Evolutionary conservation across 2,888 invertebrate genomes (phyloP).

Genomic region (Arrhopalites spinosus): DNA sequence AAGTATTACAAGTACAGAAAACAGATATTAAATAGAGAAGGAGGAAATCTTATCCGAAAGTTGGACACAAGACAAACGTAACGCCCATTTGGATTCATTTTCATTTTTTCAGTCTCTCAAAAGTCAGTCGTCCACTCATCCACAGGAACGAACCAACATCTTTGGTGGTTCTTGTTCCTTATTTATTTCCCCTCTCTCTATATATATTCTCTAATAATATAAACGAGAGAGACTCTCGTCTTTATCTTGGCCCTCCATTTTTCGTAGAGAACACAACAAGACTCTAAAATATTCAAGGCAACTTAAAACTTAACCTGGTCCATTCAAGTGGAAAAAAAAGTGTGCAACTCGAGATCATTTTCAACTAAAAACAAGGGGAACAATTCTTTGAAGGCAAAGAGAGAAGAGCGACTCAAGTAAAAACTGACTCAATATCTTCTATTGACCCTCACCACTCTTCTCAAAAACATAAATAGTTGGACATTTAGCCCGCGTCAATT

Average conservation of each 20-base stretch:
- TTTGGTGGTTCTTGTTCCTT: background rate
- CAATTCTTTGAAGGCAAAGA: no score
- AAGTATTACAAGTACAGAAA: background rate
- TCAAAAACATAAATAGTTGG: background rate
- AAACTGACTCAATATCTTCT: background rate
- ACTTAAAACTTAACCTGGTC: slow-evolving; percentile 4
- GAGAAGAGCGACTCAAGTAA: no score
- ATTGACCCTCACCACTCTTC: background rate
- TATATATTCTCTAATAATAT: no score
- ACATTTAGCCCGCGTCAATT: background rate
- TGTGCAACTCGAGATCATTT: slow-evolving; percentile 25
- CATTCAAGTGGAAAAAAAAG: slow-evolving; percentile 32
- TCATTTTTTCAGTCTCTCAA: slow-evolving; percentile 22
- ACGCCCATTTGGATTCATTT: slow-evolving; percentile 30
- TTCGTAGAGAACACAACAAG: background rate
- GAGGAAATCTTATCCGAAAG: slow-evolving; percentile 26
- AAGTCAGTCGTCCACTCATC: slow-evolving; percentile 11
- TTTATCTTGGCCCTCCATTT: background rate
- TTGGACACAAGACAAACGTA: slow-evolving; percentile 36
- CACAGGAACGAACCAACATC: background rate
- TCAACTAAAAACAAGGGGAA: background rate
- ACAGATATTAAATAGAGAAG: background rate
- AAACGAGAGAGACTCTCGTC: no score
- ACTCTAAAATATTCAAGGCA: background rate
- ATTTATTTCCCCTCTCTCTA: background rate